Evolutionary conservation across 2,113 vertebrate species (phyloP).

Genomic region (Vimba vimba): DNA sequence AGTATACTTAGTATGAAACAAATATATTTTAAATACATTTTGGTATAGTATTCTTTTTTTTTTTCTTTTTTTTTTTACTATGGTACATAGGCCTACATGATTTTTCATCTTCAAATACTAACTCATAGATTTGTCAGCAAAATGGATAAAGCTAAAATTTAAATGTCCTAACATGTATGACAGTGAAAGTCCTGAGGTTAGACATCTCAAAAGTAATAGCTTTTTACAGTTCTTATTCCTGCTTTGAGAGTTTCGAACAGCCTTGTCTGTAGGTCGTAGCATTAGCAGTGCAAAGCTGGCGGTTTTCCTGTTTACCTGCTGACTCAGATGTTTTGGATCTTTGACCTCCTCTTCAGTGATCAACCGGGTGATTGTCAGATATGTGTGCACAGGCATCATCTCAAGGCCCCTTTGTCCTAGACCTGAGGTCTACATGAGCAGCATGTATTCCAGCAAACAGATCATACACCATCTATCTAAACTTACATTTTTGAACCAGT

Average conservation of each 20-base stretch:
- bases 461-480: background rate
- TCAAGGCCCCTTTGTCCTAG: constrained; percentile 71
- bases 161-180: background rate
- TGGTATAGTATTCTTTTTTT: too few relatives aligned
- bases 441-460: constrained; percentile 67
- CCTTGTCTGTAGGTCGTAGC: constrained; percentile 76
- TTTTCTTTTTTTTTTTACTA: too few relatives aligned
- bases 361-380: constrained; percentile 74
- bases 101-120: background rate
- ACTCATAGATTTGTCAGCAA: background rate
- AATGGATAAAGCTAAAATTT: background rate
- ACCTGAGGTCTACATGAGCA: constrained; percentile 72
- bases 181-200: background rate
- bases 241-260: constrained; percentile 66
- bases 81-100: too few relatives aligned
- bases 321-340: constrained; percentile 75
- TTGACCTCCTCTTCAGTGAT: constrained; percentile 67
- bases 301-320: constrained; percentile 71
- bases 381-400: constrained; percentile 66
- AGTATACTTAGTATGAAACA: too few relatives aligned
- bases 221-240: constrained; percentile 63
- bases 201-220: constrained; percentile 40
- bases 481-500: background rate
- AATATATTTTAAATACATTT: too few relatives aligned
- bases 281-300: constrained; percentile 69